A percentile compares a stretch with the other conserved stretches of the same genome.
These are phyloP conservation scores for Trichogramma dendrolimi DNA, from an alignment of 2,888 invertebrate genomes.

Conservation along the genomic window DNA sequence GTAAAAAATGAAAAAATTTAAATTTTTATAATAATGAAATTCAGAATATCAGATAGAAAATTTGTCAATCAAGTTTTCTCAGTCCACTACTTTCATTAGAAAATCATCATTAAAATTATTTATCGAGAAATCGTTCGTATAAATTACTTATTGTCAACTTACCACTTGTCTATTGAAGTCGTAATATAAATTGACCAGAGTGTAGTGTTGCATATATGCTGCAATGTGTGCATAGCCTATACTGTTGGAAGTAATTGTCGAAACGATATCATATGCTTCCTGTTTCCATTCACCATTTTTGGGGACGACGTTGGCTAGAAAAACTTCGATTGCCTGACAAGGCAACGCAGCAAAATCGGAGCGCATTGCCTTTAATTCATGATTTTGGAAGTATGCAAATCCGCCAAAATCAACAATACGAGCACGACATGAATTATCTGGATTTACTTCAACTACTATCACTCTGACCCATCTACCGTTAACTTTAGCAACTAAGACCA, in stretches of 20 bases:
- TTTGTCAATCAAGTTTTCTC: conserved; percentile 14
- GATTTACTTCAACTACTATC: conserved; percentile 36
- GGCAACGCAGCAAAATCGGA: conserved; percentile 91
- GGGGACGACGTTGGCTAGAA: conserved; percentile 83
- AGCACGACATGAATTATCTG: conserved; percentile 72
- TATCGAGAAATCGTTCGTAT: background rate
- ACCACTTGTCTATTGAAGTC: conserved; percentile 72
- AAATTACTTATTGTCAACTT: conserved; percentile 42
- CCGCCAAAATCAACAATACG: conserved; percentile 95
- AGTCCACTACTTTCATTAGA: conserved; percentile 27
- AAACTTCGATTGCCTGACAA: conserved; percentile 95
- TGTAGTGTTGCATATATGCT: conserved; percentile 73
- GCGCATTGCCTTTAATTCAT: conserved; percentile 83
- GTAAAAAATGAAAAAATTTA: background rate
- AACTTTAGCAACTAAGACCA: conserved; percentile 83
- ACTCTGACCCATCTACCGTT: conserved; percentile 70
- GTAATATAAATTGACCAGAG: conserved; percentile 79
- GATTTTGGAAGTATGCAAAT: conserved; percentile 73
- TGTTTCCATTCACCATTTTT: conserved; percentile 75
- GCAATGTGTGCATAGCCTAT: conserved; percentile 85
- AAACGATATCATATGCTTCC: conserved; percentile 74
- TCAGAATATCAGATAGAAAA: conserved; percentile 12
- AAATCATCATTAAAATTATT: conserved; percentile 18
- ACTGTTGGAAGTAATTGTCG: conserved; percentile 75
- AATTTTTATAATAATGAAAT: background rate